phyloP scores from a whole-genome alignment of 2,888 invertebrate genomes.

The Troides aeacus region DNA sequence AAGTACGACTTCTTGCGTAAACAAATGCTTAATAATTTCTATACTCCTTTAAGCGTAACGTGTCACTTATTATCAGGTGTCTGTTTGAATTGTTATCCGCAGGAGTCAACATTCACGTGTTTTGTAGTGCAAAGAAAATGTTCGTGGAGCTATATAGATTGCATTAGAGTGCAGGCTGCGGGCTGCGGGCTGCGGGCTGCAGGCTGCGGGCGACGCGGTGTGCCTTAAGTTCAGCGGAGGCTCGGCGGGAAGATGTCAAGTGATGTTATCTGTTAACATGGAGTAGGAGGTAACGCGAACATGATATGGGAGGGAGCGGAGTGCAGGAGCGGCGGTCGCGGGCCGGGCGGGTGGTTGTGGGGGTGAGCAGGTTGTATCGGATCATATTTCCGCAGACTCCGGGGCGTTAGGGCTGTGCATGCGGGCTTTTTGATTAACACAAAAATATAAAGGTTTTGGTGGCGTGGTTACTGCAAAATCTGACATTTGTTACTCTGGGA shows the following conservation, averaged over 20 bases:
- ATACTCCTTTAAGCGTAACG: too few species aligned
- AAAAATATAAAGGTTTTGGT: background rate
- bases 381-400: conserved; percentile 16
- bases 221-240: background rate
- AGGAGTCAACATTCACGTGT: too few species aligned
- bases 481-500: too few species aligned
- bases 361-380: conserved; percentile 7
- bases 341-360: background rate
- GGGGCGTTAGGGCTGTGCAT: conserved; percentile 11
- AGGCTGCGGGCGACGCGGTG: background rate
- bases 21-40: too few species aligned
- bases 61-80: too few species aligned
- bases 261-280: background rate
- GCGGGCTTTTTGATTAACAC: background rate
- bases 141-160: too few species aligned
- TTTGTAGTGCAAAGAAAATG: too few species aligned
- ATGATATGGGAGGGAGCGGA: too few species aligned
- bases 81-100: too few species aligned
- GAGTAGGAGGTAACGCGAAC: background rate
- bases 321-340: background rate
- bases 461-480: too few species aligned
- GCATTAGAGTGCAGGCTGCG: background rate
- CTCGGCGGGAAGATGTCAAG: background rate
- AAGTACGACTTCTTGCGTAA: too few species aligned
- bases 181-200: background rate